These are phyloP conservation scores for Acheta domesticus DNA, from an alignment of 2,888 invertebrate species.

Conservation along the genomic window DNA sequence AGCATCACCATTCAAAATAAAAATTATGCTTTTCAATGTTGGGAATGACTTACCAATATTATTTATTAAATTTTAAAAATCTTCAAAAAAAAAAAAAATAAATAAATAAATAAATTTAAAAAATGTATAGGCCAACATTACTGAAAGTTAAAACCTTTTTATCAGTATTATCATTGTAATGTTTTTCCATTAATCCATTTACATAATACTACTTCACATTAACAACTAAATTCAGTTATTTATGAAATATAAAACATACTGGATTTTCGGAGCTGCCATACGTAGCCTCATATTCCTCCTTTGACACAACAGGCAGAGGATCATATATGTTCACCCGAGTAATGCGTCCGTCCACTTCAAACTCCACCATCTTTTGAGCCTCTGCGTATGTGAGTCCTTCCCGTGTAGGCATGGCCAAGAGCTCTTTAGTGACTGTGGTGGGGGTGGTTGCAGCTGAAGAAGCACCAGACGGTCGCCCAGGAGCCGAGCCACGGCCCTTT, in stretches of 20 bases:
- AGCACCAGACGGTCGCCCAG: slow-evolving; percentile 38
- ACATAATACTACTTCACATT: too few relatives aligned
- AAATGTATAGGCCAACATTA: too few relatives aligned
- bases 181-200: too few relatives aligned
- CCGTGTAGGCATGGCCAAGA: slow-evolving; percentile 54
- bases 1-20: too few relatives aligned
- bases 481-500: slow-evolving; percentile 36
- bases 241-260: background rate
- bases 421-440: slow-evolving; percentile 44
- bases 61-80: too few relatives aligned
- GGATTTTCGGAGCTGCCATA: slow-evolving; percentile 33
- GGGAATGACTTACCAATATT: too few relatives aligned
- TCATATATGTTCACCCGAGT: slow-evolving; percentile 57
- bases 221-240: too few relatives aligned
- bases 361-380: slow-evolving; percentile 79
- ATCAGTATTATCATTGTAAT: too few relatives aligned
- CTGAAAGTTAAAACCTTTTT: too few relatives aligned
- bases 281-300: slow-evolving; percentile 61
- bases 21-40: too few relatives aligned
- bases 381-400: slow-evolving; percentile 79
- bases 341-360: slow-evolving; percentile 78
- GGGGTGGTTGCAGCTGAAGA: background rate
- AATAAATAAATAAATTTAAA: too few relatives aligned
- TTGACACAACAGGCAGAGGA: slow-evolving; percentile 60
- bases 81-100: too few relatives aligned